Base-by-base conservation (phyloP, 2,888 invertebrate species). In the Campoletis raptor region DNA sequence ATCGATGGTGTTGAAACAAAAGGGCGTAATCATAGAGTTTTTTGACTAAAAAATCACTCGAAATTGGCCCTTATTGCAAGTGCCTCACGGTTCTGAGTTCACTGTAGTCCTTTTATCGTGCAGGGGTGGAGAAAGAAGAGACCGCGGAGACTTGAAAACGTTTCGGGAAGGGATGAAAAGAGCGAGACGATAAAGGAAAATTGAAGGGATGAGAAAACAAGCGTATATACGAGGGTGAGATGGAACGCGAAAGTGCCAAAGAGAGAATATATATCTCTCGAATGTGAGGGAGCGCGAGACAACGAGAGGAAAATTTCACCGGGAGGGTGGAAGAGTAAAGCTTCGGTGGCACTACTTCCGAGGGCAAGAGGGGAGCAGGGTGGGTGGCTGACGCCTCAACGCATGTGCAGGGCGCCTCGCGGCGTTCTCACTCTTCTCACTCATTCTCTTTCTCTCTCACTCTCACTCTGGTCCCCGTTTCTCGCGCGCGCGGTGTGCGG, bases 371-470 rank as follows among this genome's bases (percentile, higher is more conserved):
- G 79, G 54, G 48, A n/a, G 67, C 72, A 74, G 86, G 87, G 88
- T 88, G 88, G 88, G 88, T 88, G 89, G 86, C 88, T 85, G 90
- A 90, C 91, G 92, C 81, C 91, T 92, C 90, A 93, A 94, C 94
- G 94, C 94, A 94, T 94, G 94, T 94, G 94, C 94, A 94, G 94
- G 94, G 92, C 92, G 93, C 91, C 90, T 92, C 92, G 93, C 93
- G 93, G 92, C 93, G 93, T 92, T 93, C 93, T 93, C 90, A 7
- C 69, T 69, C 64, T 57, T 90, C 90, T 85, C 93, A 93, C 93
- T 93, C 90, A 54, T 52, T 64, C 67, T 67, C 52, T 40, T 24
- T 70, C 42, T 40, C 93, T 93, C 93, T 93, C 90, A n/a, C 57
- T 54, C 69, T 69, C 69, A 92, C 90, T 93, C 90, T 90, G 92